A percentile compares a stretch with the other conserved stretches of the same genome.
These are phyloP conservation scores for Loris lydekkerianus DNA, from an alignment of 2,797 vertebrate genomes.

Conservation along the genomic window DNA sequence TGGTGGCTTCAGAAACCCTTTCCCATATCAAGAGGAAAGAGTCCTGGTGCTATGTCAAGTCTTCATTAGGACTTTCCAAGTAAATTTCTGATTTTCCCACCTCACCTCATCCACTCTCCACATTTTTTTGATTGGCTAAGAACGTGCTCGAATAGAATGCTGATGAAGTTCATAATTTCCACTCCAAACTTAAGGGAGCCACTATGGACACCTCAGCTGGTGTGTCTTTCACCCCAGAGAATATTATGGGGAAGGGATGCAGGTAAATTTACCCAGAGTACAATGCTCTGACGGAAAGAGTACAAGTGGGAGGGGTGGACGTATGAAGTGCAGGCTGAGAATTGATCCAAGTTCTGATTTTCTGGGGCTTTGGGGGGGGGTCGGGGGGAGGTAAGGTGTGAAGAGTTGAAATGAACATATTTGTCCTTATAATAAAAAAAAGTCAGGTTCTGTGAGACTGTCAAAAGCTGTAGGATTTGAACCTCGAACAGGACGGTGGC, in stretches of 20 bases:
- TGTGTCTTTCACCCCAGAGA: neutral
- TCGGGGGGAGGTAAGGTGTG: too few species aligned
- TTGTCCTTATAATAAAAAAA: conserved; percentile 47
- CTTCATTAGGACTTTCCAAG: neutral
- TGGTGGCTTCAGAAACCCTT: rapidly evolving
- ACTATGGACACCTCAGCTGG: neutral
- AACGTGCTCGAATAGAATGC: neutral
- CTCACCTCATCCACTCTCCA: neutral
- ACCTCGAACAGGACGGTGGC: neutral
- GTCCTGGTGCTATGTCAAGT: neutral
- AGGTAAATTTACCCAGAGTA: neutral
- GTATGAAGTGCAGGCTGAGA: neutral
- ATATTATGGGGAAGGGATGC: neutral
- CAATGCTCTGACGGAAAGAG: neutral
- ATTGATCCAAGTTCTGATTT: neutral
- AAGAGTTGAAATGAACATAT: neutral
- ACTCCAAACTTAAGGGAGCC: neutral
- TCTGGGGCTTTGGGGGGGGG: too few species aligned
- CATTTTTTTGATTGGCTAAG: neutral
- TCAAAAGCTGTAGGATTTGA: conserved; percentile 27
- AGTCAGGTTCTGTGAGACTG: neutral
- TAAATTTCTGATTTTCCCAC: neutral
- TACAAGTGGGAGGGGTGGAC: neutral
- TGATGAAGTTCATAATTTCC: neutral
- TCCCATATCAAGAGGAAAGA: neutral